These are phyloP conservation scores for Tiliacea citrago DNA, from an alignment of 2,888 invertebrate genomes.

Conservation along the genomic window DNA sequence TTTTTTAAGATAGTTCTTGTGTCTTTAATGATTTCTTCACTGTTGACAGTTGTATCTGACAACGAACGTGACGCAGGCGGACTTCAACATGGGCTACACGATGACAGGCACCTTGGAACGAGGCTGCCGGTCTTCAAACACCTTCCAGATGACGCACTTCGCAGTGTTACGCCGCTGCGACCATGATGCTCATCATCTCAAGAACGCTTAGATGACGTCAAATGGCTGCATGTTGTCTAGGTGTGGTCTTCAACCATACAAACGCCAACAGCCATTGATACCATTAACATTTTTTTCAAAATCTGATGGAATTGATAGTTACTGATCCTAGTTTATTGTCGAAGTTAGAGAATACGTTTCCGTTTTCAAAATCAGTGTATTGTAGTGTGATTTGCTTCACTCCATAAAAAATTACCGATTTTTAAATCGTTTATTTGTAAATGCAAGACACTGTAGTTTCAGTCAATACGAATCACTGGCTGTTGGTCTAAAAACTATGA, in stretches of 20 bases:
- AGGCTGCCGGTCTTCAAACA: slow-evolving; percentile 94
- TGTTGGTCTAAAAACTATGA: slow-evolving; percentile 31
- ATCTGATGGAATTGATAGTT: neutral
- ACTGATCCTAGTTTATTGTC: neutral
- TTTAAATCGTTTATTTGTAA: neutral
- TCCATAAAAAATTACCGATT: no score
- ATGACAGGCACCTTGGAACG: slow-evolving; percentile 96
- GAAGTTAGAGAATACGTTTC: neutral
- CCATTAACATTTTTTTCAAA: neutral
- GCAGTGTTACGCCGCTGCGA: slow-evolving; percentile 96
- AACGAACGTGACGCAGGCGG: slow-evolving; percentile 95
- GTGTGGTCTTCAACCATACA: slow-evolving; percentile 3
- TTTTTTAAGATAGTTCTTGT: neutral
- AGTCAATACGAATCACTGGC: slow-evolving; percentile 3
- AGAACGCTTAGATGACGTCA: slow-evolving; percentile 75
- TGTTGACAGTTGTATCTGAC: slow-evolving; percentile 91
- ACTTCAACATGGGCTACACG: slow-evolving; percentile 97
- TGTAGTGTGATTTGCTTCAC: neutral
- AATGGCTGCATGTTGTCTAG: neutral
- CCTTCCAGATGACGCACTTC: slow-evolving; percentile 96
- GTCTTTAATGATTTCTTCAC: neutral
- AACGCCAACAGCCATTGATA: slow-evolving; percentile 34
- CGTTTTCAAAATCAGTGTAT: neutral
- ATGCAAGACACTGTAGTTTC: neutral
- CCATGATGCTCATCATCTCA: slow-evolving; percentile 91